phyloP scores from a whole-genome alignment of 64 coral and sea anemone genomes.

The Anthopleura sola region DNA sequence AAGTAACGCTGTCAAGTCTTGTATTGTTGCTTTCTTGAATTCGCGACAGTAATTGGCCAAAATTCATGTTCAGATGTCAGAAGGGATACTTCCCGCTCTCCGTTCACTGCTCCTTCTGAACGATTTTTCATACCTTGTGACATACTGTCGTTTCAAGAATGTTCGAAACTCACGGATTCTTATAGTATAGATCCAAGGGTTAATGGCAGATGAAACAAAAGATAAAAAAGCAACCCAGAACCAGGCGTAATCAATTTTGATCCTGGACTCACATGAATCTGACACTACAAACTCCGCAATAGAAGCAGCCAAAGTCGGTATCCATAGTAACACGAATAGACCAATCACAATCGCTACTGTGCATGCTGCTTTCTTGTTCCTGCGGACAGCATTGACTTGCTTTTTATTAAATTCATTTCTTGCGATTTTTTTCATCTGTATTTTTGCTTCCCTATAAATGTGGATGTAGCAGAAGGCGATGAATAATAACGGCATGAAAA shows the following conservation, averaged over 20 bases:
- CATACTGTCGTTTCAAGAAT: not conserved
- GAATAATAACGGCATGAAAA: conserved; percentile 33
- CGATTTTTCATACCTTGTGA: not conserved
- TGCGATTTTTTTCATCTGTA: conserved; percentile 45
- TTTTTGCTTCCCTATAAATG: conserved; percentile 29
- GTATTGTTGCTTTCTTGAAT: too few relatives aligned
- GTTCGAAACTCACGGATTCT: conserved; percentile 34
- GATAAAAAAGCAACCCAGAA: conserved; percentile 50
- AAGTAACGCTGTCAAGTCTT: too few relatives aligned
- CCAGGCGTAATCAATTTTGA: conserved; percentile 45
- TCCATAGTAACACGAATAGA: conserved; percentile 47
- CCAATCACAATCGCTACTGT: conserved; percentile 49
- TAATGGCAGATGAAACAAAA: conserved; percentile 29
- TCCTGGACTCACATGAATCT: conserved; percentile 1
- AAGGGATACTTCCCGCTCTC: not conserved
- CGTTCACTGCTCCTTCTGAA: not conserved
- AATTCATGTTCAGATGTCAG: not conserved
- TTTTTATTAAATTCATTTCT: conserved; percentile 11
- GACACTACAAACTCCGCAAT: conserved; percentile 16
- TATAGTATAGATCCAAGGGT: conserved; percentile 59
- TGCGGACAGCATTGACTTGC: not conserved
- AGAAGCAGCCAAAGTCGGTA: conserved; percentile 39
- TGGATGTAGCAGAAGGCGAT: conserved; percentile 49
- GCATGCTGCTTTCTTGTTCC: conserved; percentile 49
- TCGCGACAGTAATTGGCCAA: too few relatives aligned